A percentile compares a stretch with the other conserved stretches of the same genome.
These are phyloP conservation scores for Alfaro cultratus DNA, from an alignment of 2,797 vertebrate species.

Conservation along the genomic window DNA sequence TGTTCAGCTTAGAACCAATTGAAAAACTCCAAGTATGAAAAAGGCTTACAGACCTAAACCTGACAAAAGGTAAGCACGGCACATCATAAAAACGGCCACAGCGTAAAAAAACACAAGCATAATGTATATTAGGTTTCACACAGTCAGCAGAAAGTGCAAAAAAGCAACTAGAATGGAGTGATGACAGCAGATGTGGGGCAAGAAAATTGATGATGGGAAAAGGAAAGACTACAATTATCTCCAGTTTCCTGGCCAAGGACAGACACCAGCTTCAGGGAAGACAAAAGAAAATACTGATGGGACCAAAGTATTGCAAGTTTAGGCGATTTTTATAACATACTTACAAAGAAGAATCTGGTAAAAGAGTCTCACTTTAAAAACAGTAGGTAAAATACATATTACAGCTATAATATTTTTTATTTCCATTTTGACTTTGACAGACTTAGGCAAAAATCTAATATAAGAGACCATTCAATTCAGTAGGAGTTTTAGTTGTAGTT, in stretches of 20 bases:
- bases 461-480: neutral
- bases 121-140: slow-evolving; percentile 66
- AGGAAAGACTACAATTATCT: slow-evolving; percentile 34
- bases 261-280: slow-evolving; percentile 8
- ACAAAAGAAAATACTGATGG: neutral
- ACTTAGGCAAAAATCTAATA: neutral
- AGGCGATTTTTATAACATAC: neutral
- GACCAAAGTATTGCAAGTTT: neutral
- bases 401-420: neutral
- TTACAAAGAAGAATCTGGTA: neutral
- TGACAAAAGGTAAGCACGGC: slow-evolving; percentile 15
- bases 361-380: neutral
- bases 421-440: neutral
- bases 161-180: slow-evolving; percentile 56
- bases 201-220: slow-evolving; percentile 61
- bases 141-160: slow-evolving; percentile 72
- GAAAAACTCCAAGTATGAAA: slow-evolving; percentile 10
- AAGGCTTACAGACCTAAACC: slow-evolving; percentile 10
- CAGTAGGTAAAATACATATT: neutral
- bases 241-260: slow-evolving; percentile 28
- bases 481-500: neutral
- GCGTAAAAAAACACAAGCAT: slow-evolving; percentile 34
- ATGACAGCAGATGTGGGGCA: slow-evolving; percentile 32
- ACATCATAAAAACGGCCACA: slow-evolving; percentile 11
- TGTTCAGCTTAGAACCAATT: neutral